phyloP scores from a whole-genome alignment of 30 jellyfish, hydroid and myxozoan genomes.

The Turritopsis rubra region DNA sequence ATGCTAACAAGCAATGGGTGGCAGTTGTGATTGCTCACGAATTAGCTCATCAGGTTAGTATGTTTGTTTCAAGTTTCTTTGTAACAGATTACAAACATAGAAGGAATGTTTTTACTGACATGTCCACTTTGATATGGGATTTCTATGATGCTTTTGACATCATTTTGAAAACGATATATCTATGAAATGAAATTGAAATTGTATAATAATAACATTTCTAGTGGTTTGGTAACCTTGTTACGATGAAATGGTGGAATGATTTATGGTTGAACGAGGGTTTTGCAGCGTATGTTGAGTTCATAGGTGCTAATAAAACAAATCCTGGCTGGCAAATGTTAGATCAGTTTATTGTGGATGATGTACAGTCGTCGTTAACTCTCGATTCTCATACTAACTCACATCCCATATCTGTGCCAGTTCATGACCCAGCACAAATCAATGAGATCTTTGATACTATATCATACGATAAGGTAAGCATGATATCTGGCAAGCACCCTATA shows the following conservation, averaged over 20 bases:
- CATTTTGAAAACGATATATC: too few species aligned
- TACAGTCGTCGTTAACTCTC: constrained; percentile 46
- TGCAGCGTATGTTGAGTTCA: constrained; percentile 68
- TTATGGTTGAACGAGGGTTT: constrained; percentile 87
- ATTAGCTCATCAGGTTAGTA: constrained; percentile 83
- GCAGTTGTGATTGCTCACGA: constrained; percentile 93
- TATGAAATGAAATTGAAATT: too few species aligned
- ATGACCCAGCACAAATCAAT: constrained; percentile 71
- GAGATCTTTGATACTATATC: constrained; percentile 76
- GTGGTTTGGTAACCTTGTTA: constrained; percentile 87
- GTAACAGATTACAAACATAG: too few species aligned
- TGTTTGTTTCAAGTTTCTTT: constrained; percentile 1
- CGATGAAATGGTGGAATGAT: constrained; percentile 93
- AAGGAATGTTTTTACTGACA: too few species aligned
- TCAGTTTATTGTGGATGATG: constrained; percentile 49
- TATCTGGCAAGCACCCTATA: too few species aligned
- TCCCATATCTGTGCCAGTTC: constrained; percentile 75
- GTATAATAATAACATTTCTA: too few species aligned
- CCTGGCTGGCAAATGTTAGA: constrained; percentile 88
- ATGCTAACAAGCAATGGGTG: constrained; percentile 83
- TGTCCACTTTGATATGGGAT: too few species aligned
- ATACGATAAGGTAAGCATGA: constrained; percentile 60
- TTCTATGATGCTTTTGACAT: too few species aligned
- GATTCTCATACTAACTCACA: constrained; percentile 81
- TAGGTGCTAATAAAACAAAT: constrained; percentile 46